Base-by-base conservation (phyloP, 2,797 vertebrate species). In the Enteromius afrohamiltoni region DNA sequence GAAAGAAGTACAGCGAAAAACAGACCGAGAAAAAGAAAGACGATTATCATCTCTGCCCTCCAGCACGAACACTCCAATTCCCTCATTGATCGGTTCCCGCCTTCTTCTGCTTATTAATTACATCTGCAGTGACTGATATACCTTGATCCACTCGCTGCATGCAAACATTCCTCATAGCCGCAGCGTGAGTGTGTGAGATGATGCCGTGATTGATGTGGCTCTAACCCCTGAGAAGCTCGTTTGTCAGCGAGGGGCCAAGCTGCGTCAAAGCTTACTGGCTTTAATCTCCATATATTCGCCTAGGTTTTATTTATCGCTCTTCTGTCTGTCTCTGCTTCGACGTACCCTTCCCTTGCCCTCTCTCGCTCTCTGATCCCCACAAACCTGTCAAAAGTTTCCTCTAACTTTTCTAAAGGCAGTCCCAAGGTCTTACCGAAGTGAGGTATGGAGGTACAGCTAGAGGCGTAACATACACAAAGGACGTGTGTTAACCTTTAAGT, bases 101-200 rank as follows among this genome's bases (percentile, higher is more conserved):
- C 82, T 77, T 82, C 70, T 42, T 68, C 82, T 75, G 37, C 77
- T 86, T 86, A 89, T 88, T 85, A 88, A 88, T 87, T 86, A 84
- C 81, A 47, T 79, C 83, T 85, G 53, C 65, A 80, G 76, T 84
- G 82, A 80, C 83, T 82, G 79, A 84, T 78, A 82, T 80, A 78
- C 82, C 85, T 67, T 68, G 60, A 85, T 78, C 69, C 77, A 26
- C 62, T 40, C 47, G 37, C 55, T 77, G 83, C 83, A 86, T 86
- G 74, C 83, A 79, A 85, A 85, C 81, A 82, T 73, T 49, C 70
- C 84, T 83, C 74, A 83, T 34, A 26, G 9, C 23, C 40, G 51
- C 74, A 69, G 45, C 79, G 37, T 76, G 60, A 31, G 37, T 82
- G 74, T 79, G 60, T 58, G 29, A 6, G 62, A 34, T 73, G 77